These are phyloP conservation scores for Apis laboriosa DNA, from an alignment of 1,140 invertebrate species.

Conservation along the genomic window DNA sequence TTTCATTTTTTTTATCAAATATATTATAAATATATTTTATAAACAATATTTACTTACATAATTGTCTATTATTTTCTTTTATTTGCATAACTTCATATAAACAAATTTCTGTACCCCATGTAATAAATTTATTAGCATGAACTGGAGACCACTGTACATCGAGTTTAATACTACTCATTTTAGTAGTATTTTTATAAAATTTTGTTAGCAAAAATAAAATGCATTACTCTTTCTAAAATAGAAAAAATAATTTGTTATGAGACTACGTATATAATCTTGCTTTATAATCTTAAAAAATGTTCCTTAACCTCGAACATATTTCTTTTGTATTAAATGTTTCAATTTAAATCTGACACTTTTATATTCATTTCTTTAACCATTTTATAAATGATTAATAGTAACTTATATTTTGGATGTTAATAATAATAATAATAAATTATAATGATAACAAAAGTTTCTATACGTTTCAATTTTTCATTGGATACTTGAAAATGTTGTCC, in stretches of 20 bases:
- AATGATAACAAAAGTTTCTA: neutral
- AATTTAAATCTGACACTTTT: neutral
- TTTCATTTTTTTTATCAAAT: neutral
- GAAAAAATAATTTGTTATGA: neutral
- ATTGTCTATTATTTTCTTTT: slow-evolving; percentile 82
- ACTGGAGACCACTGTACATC: slow-evolving; percentile 92
- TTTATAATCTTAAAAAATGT: neutral
- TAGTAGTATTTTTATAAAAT: slow-evolving; percentile 16
- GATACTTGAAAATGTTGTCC: neutral
- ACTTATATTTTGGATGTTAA: neutral
- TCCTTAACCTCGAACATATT: slow-evolving; percentile 14
- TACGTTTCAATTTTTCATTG: neutral
- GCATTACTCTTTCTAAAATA: slow-evolving; percentile 5
- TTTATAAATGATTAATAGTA: neutral
- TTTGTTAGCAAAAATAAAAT: neutral
- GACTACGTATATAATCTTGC: neutral
- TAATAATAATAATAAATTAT: neutral
- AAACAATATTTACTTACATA: slow-evolving; percentile 79
- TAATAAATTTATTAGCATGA: slow-evolving; percentile 89
- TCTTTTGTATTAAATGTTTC: neutral
- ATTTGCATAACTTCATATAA: slow-evolving; percentile 88
- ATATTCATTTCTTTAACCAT: neutral
- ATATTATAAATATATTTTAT: neutral
- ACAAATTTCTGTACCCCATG: slow-evolving; percentile 92
- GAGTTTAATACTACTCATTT: slow-evolving; percentile 82